These are phyloP conservation scores for Parnassius smintheus DNA, from an alignment of 2,888 invertebrate genomes.

Conservation along the genomic window DNA sequence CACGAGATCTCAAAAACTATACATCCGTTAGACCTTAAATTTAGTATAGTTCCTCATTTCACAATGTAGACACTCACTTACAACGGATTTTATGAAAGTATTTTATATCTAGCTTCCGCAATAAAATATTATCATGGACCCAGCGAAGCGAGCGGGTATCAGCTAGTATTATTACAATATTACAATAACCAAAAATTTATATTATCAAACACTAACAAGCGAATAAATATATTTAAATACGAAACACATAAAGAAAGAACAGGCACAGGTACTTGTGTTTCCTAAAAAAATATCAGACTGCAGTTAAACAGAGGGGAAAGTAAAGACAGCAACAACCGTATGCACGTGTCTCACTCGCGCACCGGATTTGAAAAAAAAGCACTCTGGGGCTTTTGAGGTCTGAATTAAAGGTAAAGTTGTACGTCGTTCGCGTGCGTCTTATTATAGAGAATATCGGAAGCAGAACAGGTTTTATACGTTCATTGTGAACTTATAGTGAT, in stretches of 20 bases:
- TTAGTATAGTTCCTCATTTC: too few species aligned
- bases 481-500: conserved; percentile 4
- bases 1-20: too few species aligned
- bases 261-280: neutral
- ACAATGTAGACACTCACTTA: too few species aligned
- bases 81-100: too few species aligned
- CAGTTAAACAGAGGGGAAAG: neutral
- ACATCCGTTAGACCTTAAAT: too few species aligned
- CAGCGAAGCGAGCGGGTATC: too few species aligned
- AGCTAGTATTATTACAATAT: too few species aligned
- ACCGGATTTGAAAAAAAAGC: conserved; percentile 56
- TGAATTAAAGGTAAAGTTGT: conserved; percentile 14
- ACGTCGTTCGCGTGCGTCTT: conserved; percentile 14
- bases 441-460: conserved; percentile 24
- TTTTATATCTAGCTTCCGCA: too few species aligned
- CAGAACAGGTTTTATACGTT: conserved; percentile 23
- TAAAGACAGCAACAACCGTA: neutral
- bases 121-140: too few species aligned
- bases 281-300: neutral
- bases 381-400: conserved; percentile 29
- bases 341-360: conserved; percentile 42
- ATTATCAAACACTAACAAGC: neutral
- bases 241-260: neutral
- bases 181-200: too few species aligned
- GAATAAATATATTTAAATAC: neutral